Base-by-base conservation (phyloP, 92 coral and sea anemone genomes). In the Plumapathes pennacea region DNA sequence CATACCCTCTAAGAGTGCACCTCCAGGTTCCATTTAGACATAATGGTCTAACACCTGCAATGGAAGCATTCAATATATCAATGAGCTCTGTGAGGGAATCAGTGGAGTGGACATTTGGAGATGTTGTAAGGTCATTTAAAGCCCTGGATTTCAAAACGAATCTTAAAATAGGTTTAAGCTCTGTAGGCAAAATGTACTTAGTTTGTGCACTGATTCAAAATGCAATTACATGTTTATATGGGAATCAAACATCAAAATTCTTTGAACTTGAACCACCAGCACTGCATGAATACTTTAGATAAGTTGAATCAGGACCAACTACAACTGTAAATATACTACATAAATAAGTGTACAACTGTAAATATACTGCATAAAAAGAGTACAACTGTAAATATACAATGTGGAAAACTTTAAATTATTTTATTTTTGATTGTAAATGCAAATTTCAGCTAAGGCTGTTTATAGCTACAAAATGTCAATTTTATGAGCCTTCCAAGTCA, bases 171-270 rank as follows among this genome's bases (percentile, higher is more conserved):
- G 72, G 72, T 27, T 60, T 48, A 9, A 39, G 52, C 51, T 34
- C 49, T 64, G 72, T 64, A 37, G 72, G 62, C 38, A 64, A 64
- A 42, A 36, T 64, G 62, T 64, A 64, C 51, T 59, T 64, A 38
- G 72, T 50, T 50, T 50, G 50, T 64, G 72, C 62, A 50, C 37
- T 66, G 39, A 60, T 66, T 36, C 38, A 62, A 52, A 66, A 66
- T 66, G 62, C 73, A 11, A 40, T 66, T 52, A 38, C 38, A 39
- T 57, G 50, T 37, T 50, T 57, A 14, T 57, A 40, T 57, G 64
- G 64, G 50, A 57, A 57, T 64, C 61, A 67, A 21, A 49, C 5
- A 23, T 21, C 34, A 4, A 49, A 49, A 6, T 14, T 10, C 18
- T 10, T 29, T 51, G 15, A 51, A 50, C 13, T 28, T 50, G 57